Evolutionary conservation across 1,140 invertebrate species (phyloP).

Genomic region (Mactra quadrangularis): DNA sequence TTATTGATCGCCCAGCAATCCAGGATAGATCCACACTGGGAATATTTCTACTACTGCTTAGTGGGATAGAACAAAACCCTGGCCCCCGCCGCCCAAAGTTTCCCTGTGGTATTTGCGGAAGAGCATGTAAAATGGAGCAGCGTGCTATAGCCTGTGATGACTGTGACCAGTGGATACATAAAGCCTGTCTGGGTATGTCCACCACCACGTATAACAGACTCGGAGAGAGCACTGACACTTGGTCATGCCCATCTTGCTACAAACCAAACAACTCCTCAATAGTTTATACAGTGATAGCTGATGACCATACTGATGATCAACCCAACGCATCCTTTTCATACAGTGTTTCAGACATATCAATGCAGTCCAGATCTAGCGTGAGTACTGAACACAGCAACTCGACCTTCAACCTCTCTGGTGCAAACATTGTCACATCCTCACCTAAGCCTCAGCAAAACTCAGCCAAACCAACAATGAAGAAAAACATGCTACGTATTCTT

Average conservation of each 20-base stretch:
- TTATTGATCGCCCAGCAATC: constrained; percentile 2
- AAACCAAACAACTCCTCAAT: constrained; percentile 17
- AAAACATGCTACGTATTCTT: background rate
- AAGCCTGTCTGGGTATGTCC: background rate
- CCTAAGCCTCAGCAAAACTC: background rate
- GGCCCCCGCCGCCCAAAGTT: background rate
- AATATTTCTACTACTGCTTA: background rate
- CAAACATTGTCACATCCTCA: background rate
- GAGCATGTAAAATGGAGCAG: background rate
- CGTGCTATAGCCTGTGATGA: no score
- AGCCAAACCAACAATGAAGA: background rate
- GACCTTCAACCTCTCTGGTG: background rate
- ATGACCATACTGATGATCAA: background rate
- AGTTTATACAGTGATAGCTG: background rate
- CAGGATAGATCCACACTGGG: background rate
- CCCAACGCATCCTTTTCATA: background rate
- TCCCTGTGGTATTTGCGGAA: background rate
- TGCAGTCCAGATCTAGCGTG: background rate
- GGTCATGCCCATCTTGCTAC: constrained; percentile 5
- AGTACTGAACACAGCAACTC: constrained; percentile 1
- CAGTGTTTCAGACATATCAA: background rate
- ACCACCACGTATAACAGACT: background rate
- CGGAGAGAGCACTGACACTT: constrained; percentile 1
- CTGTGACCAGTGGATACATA: constrained; percentile 21
- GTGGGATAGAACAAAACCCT: background rate